Base-by-base conservation (phyloP, 1,140 invertebrate species). In the Drosophila kanapiae region DNA sequence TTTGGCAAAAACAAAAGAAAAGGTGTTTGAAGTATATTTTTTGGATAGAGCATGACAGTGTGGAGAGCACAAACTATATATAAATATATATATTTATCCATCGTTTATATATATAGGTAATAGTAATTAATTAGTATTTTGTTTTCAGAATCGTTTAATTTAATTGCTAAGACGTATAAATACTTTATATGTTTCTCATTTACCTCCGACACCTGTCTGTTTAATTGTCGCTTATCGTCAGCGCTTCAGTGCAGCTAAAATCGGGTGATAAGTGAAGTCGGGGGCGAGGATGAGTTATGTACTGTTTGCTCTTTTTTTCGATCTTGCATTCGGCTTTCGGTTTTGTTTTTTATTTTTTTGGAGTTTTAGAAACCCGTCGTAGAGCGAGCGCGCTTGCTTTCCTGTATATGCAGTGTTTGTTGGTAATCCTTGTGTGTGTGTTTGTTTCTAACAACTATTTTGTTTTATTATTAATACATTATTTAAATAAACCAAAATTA, bases 151-250 rank as follows among this genome's bases (percentile, higher is more conserved):
- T 80, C 65, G 80, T 88, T 65, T 56, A 56, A 75, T 90, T 88
- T 90, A 88, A 84, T 90, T 84, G 74, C 84, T 88, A 88, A 87
- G 80, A 88, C 69, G 80, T 87, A 87, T 87, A 87, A 87, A 88
- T 88, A 88, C 84, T 88, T 79, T 74, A 75, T 72, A 67, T 83
- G 53, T 80, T 84, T 85, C 67, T 60, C 51, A 23, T 14, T 47
- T 78, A 56, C 59, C 62, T 72, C 69, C 69, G 69, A 72, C 74
- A 49, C 74, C 23, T n/a, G 53, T 81, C 45, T 75, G 53, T 63
- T 63, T 76, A 53, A 69, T 65, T 62, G 59, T 67, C 59, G 57
- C 51, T 23, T 14, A 48, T 72, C 37, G 51, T 31, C 23, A 23
- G 23, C 23, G 42, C 64, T 71, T 48, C 27, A 48, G 29, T 42